Conservation (phyloP, 2,888 invertebrate species). For the Drosophila colorata region DNA sequence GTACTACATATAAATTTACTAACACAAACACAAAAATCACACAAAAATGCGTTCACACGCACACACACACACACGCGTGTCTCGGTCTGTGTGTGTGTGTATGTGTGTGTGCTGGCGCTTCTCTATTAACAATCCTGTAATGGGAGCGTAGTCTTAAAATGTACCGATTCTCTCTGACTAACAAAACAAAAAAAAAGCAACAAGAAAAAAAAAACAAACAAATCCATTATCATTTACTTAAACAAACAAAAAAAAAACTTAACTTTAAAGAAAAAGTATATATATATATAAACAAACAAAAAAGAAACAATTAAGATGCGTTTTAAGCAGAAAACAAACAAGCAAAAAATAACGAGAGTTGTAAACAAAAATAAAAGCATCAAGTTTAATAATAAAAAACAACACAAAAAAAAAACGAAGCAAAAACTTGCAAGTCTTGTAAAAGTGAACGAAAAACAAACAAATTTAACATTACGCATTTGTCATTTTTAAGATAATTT, state of each 20-base stretch:
- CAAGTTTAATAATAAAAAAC: constrained; percentile 59
- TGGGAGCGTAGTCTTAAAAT: constrained; percentile 69
- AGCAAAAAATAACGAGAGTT: constrained; percentile 36
- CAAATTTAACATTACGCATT: constrained; percentile 39
- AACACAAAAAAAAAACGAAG: constrained; percentile 45
- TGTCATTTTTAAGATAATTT: constrained; percentile 66
- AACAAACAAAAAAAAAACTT: constrained; percentile 58
- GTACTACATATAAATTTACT: constrained; percentile 72
- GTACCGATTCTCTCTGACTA: constrained; percentile 69
- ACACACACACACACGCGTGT: constrained; percentile 16
- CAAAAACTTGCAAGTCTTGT: constrained; percentile 54
- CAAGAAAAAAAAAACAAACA: constrained; percentile 37
- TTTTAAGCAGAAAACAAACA: constrained; percentile 60
- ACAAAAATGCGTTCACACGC: constrained; percentile 41
- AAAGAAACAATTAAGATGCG: constrained; percentile 65
- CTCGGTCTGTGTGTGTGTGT: constrained; percentile 15
- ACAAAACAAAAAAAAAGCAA: constrained; percentile 47
- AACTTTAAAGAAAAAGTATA: constrained; percentile 70
- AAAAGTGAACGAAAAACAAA: constrained; percentile 45
- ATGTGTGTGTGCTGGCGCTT: constrained; percentile 22
- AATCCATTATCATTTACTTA: constrained; percentile 80
- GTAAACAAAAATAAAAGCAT: constrained; percentile 64
- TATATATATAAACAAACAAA: constrained; percentile 59
- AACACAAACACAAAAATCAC: constrained; percentile 54
- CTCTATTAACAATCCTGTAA: constrained; percentile 72